phyloP scores from a whole-genome alignment of 2,888 invertebrate species.

The Antitype chi region DNA sequence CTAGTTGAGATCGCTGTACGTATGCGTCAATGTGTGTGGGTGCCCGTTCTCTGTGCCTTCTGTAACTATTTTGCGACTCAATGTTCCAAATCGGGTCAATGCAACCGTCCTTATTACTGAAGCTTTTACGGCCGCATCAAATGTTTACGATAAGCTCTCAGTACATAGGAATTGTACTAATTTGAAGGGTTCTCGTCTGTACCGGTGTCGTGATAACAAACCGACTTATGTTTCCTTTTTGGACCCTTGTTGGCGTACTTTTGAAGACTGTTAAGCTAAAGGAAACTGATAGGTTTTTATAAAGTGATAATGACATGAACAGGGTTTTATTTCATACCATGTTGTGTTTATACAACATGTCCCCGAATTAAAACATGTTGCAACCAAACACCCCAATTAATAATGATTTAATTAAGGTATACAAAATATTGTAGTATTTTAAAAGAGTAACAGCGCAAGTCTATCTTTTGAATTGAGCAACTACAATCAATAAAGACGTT shows the following conservation, averaged over 20 bases:
- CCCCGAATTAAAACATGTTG: no score
- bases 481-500: no score
- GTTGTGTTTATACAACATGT: no score
- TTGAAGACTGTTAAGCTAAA: constrained; percentile 3
- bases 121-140: constrained; percentile 49
- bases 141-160: constrained; percentile 53
- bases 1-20: neutral
- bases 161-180: constrained; percentile 49
- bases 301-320: neutral
- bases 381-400: no score
- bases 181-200: constrained; percentile 33
- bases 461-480: no score
- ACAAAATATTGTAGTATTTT: no score
- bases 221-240: constrained; percentile 11
- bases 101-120: constrained; percentile 37
- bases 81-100: constrained; percentile 21
- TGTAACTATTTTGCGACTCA: neutral
- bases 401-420: no score
- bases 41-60: neutral
- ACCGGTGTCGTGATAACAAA: constrained; percentile 25
- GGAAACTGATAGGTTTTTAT: neutral
- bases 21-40: no score
- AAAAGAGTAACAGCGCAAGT: no score
- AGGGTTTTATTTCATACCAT: no score
- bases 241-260: neutral